Percentiles rank a stretch among this genome's conserved stretches.
phyloP scores from a whole-genome alignment of 2,888 invertebrate species.

The Automeris io region DNA sequence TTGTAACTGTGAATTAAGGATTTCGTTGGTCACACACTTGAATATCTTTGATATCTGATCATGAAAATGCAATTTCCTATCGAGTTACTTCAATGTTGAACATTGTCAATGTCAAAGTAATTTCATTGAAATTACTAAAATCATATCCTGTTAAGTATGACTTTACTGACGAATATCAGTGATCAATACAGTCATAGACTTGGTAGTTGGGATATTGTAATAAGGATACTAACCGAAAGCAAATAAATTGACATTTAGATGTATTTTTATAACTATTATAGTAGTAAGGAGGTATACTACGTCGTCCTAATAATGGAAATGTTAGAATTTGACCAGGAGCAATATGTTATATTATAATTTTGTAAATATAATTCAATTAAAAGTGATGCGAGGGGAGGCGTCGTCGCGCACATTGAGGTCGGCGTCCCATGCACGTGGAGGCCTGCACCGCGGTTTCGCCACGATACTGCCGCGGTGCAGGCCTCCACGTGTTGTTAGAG shows the following conservation, averaged over 20 bases:
- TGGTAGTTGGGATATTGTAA: no score
- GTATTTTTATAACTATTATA: no score
- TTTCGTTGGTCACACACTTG: no score
- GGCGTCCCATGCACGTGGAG: constrained; percentile 71
- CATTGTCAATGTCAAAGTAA: constrained; percentile 20
- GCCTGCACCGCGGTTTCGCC: constrained; percentile 61
- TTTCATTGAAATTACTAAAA: constrained; percentile 11
- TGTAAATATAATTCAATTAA: constrained; percentile 3
- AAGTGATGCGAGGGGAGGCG: constrained; percentile 35
- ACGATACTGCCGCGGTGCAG: constrained; percentile 59
- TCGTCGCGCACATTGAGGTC: constrained; percentile 46
- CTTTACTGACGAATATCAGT: not conserved
- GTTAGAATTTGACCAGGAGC: no score
- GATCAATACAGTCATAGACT: no score
- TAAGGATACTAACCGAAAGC: no score
- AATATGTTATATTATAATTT: no score
- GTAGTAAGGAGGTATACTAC: no score
- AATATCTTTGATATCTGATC: not conserved
- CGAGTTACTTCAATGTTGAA: not conserved
- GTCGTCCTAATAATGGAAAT: no score
- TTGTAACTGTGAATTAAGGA: no score
- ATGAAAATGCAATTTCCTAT: not conserved
- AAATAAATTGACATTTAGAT: no score
- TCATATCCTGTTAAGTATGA: constrained; percentile 1
- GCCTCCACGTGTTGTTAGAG: constrained; percentile 71